Conservation (phyloP, 1,140 invertebrate species). For the Oedothorax gibbosus region DNA sequence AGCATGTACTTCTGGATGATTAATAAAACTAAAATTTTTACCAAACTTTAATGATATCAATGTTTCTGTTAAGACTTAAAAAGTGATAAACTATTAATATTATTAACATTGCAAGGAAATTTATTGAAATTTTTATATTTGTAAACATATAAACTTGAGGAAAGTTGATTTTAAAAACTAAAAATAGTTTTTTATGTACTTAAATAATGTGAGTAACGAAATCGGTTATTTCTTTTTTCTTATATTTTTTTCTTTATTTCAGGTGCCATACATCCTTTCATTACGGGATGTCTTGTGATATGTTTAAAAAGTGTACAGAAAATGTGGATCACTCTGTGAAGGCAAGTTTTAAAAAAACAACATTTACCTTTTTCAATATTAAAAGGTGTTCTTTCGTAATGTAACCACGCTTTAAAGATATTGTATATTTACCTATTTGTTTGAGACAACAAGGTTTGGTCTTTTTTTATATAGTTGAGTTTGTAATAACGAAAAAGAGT, state of each 20-base stretch:
- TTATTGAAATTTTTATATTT: neutral
- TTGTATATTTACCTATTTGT: no score
- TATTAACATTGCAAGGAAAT: no score
- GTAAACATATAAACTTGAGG: neutral
- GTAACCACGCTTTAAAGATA: no score
- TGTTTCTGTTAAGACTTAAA: no score
- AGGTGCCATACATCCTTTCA: slow-evolving; percentile 32
- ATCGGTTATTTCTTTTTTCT: no score
- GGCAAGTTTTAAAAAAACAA: neutral
- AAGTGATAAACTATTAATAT: no score
- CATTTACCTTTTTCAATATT: neutral
- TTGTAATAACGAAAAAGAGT: no score
- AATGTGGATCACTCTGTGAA: slow-evolving; percentile 46
- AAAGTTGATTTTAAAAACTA: neutral
- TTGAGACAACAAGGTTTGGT: no score
- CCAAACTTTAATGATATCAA: no score
- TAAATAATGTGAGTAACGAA: neutral
- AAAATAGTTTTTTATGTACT: neutral
- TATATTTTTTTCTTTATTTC: neutral
- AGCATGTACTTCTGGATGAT: no score
- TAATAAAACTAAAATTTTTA: no score
- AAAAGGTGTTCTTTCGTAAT: neutral
- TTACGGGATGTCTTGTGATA: slow-evolving; percentile 49
- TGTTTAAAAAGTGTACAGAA: slow-evolving; percentile 13
- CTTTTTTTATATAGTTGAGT: no score